A percentile compares a stretch with the other conserved stretches of the same genome.
phyloP scores from a whole-genome alignment of 2,888 invertebrate species.

The Serrognathus titanus region DNA sequence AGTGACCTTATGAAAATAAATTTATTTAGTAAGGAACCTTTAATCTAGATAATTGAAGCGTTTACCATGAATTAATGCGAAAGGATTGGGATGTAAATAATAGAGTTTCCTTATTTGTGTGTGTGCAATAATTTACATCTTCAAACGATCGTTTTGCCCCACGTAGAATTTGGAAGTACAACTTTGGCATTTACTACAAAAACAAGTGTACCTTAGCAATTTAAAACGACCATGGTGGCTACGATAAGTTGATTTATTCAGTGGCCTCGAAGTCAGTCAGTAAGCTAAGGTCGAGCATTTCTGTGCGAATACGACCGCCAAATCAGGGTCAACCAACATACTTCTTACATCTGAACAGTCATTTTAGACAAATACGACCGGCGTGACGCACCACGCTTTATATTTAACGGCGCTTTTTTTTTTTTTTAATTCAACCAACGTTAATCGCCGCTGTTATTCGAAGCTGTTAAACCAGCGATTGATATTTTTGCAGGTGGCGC shows the following conservation, averaged over 20 bases:
- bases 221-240: slow-evolving; percentile 10
- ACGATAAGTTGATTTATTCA: slow-evolving; percentile 23
- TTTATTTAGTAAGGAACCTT: no score
- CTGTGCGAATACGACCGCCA: slow-evolving; percentile 29
- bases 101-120: no score
- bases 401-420: background rate
- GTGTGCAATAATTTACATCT: no score
- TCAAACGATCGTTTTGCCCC: no score
- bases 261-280: slow-evolving; percentile 31
- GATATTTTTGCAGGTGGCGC: background rate
- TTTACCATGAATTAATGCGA: no score
- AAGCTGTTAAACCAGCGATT: background rate
- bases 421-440: background rate
- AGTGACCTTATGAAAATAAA: no score
- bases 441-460: background rate
- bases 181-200: background rate
- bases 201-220: slow-evolving; percentile 1
- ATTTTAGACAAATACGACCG: slow-evolving; percentile 4
- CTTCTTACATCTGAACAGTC: slow-evolving; percentile 18
- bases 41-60: no score
- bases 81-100: no score
- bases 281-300: slow-evolving; percentile 31
- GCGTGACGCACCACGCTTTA: background rate
- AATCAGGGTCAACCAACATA: slow-evolving; percentile 29
- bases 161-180: no score